Evolutionary conservation across 2,888 invertebrate species (phyloP).

Genomic region (Yponomeuta evonymella): DNA sequence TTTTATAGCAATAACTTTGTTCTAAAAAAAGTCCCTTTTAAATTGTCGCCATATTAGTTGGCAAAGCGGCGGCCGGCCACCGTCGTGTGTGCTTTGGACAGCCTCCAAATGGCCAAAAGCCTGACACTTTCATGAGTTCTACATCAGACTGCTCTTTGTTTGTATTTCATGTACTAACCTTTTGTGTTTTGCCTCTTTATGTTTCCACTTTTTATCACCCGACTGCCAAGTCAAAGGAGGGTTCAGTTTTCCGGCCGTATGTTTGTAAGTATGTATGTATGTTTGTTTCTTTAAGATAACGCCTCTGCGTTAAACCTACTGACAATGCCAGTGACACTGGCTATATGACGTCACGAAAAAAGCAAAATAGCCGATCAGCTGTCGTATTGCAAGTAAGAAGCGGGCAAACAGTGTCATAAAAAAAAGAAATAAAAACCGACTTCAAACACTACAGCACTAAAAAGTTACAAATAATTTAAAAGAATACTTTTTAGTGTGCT

Average conservation of each 20-base stretch:
- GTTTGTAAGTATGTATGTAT: not conserved
- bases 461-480: too few species aligned
- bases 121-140: conserved; percentile 43
- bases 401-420: too few species aligned
- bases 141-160: conserved; percentile 6
- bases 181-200: conserved; percentile 11
- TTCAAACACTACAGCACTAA: too few species aligned
- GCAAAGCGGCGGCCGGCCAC: conserved; percentile 9
- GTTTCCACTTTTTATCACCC: not conserved
- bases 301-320: too few species aligned
- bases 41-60: conserved; percentile 1
- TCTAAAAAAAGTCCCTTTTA: not conserved
- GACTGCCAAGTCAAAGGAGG: too few species aligned
- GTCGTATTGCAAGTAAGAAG: too few species aligned
- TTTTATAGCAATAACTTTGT: not conserved
- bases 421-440: too few species aligned
- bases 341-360: too few species aligned
- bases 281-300: not conserved
- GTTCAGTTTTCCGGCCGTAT: too few species aligned
- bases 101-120: conserved; percentile 30
- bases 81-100: conserved; percentile 22
- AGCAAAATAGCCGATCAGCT: too few species aligned
- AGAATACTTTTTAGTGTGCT: too few species aligned
- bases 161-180: conserved; percentile 5
- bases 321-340: too few species aligned